These are phyloP conservation scores for Hapalemur alaotrensis DNA, from an alignment of 2,797 vertebrate species.

Conservation along the genomic window DNA sequence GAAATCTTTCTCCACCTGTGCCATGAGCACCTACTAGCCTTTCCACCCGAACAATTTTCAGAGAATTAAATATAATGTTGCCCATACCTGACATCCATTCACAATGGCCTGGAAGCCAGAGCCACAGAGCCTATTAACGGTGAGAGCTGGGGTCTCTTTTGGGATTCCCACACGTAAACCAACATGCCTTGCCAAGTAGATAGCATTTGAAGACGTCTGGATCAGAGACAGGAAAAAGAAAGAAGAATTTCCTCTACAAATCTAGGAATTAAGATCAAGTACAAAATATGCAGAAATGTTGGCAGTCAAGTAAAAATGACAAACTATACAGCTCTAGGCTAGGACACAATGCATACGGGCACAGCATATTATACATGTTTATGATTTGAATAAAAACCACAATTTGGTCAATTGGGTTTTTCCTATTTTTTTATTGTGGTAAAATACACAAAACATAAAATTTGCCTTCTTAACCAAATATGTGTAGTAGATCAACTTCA, in stretches of 20 bases:
- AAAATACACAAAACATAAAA: background rate
- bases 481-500: background rate
- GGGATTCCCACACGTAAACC: slow-evolving; percentile 93
- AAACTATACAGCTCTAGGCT: background rate
- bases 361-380: background rate
- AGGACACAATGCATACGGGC: background rate
- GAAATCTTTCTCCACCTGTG: too few species aligned
- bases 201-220: slow-evolving; percentile 91
- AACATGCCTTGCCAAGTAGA: slow-evolving; percentile 94
- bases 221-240: background rate
- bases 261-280: background rate
- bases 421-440: background rate
- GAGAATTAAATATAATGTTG: background rate
- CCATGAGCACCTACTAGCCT: too few species aligned
- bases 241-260: slow-evolving; percentile 1
- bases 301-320: background rate
- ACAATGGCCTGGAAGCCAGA: slow-evolving; percentile 97
- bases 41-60: background rate
- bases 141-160: slow-evolving; percentile 90
- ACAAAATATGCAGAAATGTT: background rate
- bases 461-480: background rate
- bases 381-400: background rate
- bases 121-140: slow-evolving; percentile 96
- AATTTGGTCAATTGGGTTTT: background rate
- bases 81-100: slow-evolving; percentile 92